These are phyloP conservation scores for Hirtodrosophila duncani DNA, from an alignment of 2,888 invertebrate genomes.

Conservation along the genomic window DNA sequence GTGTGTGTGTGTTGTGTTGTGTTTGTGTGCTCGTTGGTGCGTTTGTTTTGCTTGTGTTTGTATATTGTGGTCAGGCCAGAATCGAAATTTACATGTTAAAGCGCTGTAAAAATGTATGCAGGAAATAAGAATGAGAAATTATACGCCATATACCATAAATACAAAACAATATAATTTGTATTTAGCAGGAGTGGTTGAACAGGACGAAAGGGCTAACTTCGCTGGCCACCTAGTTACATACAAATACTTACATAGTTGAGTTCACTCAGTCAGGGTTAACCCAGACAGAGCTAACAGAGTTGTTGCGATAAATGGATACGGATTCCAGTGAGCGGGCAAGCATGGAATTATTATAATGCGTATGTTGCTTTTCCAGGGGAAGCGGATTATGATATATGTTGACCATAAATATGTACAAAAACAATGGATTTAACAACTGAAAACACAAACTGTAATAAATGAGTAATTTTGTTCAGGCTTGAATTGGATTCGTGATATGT, in stretches of 20 bases:
- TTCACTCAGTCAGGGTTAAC: slow-evolving; percentile 27
- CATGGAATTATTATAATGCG: no score
- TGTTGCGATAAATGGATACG: slow-evolving; percentile 57
- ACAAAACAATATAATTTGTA: slow-evolving; percentile 55
- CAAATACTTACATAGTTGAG: neutral
- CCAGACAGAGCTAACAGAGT: slow-evolving; percentile 47
- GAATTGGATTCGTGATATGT: no score
- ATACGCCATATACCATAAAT: slow-evolving; percentile 49
- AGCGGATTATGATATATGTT: no score
- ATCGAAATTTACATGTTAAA: slow-evolving; percentile 70
- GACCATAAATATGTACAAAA: no score
- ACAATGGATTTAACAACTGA: no score
- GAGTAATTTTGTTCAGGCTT: no score
- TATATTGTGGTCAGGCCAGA: slow-evolving; percentile 26
- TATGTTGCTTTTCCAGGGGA: no score
- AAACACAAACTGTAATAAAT: no score
- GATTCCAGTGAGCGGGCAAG: no score
- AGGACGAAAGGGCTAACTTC: slow-evolving; percentile 23
- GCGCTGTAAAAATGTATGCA: slow-evolving; percentile 54
- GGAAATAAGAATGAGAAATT: slow-evolving; percentile 26
- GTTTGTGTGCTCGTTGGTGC: slow-evolving; percentile 24
- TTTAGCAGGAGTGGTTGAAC: neutral
- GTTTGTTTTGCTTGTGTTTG: slow-evolving; percentile 5
- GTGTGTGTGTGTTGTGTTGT: slow-evolving; percentile 18
- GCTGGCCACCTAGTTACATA: no score